A percentile compares a stretch with the other conserved stretches of the same genome.
phyloP scores from a whole-genome alignment of 53 echinoderm and acorn worm species.

The Pentamera pediparva region DNA sequence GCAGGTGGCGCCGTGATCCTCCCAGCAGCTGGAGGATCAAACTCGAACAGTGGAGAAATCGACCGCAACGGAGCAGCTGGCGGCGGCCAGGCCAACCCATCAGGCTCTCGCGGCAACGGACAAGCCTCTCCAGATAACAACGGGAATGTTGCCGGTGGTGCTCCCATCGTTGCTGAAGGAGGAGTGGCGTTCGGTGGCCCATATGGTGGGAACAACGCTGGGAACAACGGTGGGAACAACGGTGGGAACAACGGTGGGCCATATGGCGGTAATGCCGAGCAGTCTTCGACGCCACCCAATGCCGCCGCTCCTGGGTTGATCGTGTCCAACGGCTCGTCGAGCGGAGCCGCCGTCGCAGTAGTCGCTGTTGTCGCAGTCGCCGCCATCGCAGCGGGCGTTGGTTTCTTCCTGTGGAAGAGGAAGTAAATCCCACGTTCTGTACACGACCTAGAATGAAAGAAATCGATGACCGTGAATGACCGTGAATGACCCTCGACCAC shows the following conservation, averaged over 20 bases:
- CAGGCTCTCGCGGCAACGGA: not conserved
- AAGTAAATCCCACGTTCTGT: not conserved
- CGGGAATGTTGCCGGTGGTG: not conserved
- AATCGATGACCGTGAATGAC: not conserved
- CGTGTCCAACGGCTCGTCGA: not conserved
- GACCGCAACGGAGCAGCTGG: not conserved
- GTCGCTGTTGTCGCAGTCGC: conserved; percentile 5
- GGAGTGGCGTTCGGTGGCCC: not conserved
- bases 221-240: not conserved
- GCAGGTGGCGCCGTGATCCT: not conserved
- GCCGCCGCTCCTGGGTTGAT: conserved; percentile 10
- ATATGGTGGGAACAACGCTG: not conserved
- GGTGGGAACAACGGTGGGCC: not conserved
- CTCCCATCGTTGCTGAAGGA: not conserved
- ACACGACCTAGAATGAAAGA: not conserved
- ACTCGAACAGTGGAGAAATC: not conserved
- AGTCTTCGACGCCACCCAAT: not conserved
- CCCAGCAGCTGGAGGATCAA: not conserved
- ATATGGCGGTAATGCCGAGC: not conserved
- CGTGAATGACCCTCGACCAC: not conserved
- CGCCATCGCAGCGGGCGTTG: conserved; percentile 14
- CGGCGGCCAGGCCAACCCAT: not conserved
- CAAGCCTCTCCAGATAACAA: not conserved
- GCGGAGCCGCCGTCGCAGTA: not conserved
- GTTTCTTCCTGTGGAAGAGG: conserved; percentile 21